Conservation (phyloP, 2,888 invertebrate genomes). For the Cataglyphis livida region DNA sequence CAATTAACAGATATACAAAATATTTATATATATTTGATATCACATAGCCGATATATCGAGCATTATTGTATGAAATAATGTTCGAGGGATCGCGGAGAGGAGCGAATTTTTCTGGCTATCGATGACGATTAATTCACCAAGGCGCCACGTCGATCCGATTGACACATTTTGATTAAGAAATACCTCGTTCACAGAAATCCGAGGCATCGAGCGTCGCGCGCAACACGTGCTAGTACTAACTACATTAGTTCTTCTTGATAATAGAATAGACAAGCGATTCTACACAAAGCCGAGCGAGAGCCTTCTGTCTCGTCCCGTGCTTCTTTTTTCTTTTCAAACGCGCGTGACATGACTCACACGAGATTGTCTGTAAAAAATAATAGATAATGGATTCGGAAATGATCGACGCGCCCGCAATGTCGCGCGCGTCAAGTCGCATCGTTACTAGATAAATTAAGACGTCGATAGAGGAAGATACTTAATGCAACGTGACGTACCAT, state of each 20-base stretch:
- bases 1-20: slow-evolving; percentile 13
- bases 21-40: slow-evolving; percentile 40
- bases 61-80: background rate
- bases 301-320: slow-evolving; percentile 32
- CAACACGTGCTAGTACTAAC: slow-evolving; percentile 44
- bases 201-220: slow-evolving; percentile 71
- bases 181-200: slow-evolving; percentile 32
- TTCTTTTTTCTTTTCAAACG: slow-evolving; percentile 13
- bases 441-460: slow-evolving; percentile 50
- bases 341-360: slow-evolving; percentile 41
- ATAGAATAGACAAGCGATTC: slow-evolving; percentile 61
- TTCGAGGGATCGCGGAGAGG: background rate
- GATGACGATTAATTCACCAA: slow-evolving; percentile 15
- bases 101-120: background rate
- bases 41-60: background rate
- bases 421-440: slow-evolving; percentile 31
- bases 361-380: slow-evolving; percentile 39
- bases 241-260: slow-evolving; percentile 50
- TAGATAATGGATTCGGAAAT: slow-evolving; percentile 41
- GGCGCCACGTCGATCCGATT: slow-evolving; percentile 46
- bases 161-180: slow-evolving; percentile 29
- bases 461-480: slow-evolving; percentile 45
- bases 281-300: slow-evolving; percentile 26
- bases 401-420: slow-evolving; percentile 37
- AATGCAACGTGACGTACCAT: slow-evolving; percentile 30